phyloP scores from a whole-genome alignment of 2,113 vertebrate species.

The Cyphomyrus plagiostoma region DNA sequence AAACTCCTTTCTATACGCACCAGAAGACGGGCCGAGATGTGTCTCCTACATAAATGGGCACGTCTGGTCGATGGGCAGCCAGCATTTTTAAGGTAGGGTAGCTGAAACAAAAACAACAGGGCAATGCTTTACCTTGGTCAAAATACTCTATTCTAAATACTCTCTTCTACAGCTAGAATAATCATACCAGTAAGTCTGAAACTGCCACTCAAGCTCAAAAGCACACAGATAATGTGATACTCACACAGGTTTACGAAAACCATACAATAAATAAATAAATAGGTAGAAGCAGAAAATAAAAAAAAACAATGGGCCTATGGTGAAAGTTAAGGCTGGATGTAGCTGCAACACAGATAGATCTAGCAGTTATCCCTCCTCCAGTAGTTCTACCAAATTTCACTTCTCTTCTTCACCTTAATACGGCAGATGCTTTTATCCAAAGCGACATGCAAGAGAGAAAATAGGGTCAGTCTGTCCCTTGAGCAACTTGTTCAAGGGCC shows the following conservation, averaged over 20 bases:
- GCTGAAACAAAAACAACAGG: conserved; percentile 37
- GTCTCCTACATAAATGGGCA: conserved; percentile 69
- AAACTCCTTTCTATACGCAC: conserved; percentile 30
- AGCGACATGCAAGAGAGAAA: background rate
- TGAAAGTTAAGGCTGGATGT: background rate
- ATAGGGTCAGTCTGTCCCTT: background rate
- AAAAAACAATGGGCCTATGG: background rate
- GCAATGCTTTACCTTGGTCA: background rate
- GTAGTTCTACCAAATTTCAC: background rate
- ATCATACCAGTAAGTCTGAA: background rate
- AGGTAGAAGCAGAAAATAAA: background rate
- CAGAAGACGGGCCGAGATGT: conserved; percentile 71
- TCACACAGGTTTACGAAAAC: background rate
- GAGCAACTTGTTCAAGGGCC: background rate
- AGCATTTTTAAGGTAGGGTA: conserved; percentile 61
- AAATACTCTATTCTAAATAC: background rate
- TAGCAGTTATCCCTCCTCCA: background rate
- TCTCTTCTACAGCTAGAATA: background rate
- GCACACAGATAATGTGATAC: background rate
- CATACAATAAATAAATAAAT: background rate
- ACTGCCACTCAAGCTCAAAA: background rate
- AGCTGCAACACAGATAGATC: background rate
- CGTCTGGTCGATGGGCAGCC: conserved; percentile 51
- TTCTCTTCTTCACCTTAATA: background rate
- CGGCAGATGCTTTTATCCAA: background rate